These are phyloP conservation scores for Agelas oroides DNA, from an alignment of 37 sponge, comb jelly and placozoan species.

Conservation along the genomic window DNA sequence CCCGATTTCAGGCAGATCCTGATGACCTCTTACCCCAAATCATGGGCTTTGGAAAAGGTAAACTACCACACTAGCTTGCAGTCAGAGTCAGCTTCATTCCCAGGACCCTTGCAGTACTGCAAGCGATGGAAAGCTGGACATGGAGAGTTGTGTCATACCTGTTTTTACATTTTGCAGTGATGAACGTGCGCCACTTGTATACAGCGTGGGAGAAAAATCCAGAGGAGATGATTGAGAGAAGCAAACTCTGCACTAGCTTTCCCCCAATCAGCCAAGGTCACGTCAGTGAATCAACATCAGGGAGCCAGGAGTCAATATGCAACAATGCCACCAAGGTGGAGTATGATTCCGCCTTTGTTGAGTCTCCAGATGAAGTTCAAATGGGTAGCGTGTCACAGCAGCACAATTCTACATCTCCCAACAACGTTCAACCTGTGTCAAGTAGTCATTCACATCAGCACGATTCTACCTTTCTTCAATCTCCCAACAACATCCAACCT, in stretches of 20 bases:
- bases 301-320: not conserved
- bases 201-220: conserved; percentile 62
- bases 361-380: not conserved
- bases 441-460: no score
- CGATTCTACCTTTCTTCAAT: no score
- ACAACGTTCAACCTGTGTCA: no score
- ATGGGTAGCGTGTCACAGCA: no score
- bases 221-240: conserved; percentile 32
- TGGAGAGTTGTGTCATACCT: no score
- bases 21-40: conserved; percentile 54
- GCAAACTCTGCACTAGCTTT: conserved; percentile 4
- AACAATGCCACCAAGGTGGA: not conserved
- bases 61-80: not conserved
- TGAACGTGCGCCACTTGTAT: conserved; percentile 36
- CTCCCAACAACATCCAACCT: no score
- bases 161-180: conserved; percentile 11
- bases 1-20: conserved; percentile 52
- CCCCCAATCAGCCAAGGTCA: not conserved
- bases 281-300: not conserved
- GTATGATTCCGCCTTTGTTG: not conserved
- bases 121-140: no score
- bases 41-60: conserved; percentile 76
- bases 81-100: not conserved
- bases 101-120: no score
- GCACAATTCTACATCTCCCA: no score